Evolutionary conservation across 2,797 vertebrate species (phyloP), one percentile per base, ranked within the genome.

Genomic region (Leptatherina wallacei): DNA sequence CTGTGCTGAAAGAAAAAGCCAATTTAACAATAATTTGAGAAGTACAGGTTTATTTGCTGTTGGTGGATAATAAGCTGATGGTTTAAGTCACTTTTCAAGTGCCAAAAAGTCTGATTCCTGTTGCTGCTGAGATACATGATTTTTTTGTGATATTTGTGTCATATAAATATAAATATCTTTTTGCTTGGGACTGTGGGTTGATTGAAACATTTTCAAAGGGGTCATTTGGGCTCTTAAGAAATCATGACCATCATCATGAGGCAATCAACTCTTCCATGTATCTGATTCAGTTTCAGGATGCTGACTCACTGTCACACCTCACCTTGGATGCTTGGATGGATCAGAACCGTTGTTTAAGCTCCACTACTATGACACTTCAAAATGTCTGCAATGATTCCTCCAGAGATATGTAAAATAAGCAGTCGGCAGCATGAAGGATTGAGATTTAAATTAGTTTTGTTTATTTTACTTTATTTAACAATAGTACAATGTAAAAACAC

Each of bases 241-340:
- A 57, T 51, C 7, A 3, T n/a, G 20, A n/a, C 44, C 18, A 8
- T 20, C 20, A 47, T 9, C 44, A n/a, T n/a, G 13, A 47, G 8
- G 20, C n/a, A 22, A 38, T 22, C 35, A 6, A 3, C 20, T 1
- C 4, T 13, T 54, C 16, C 44, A 40, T 33, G 9, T n/a, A 20
- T 59, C 42, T 61, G 42, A 60, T 44, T 65, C 14, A 36, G 35
- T 55, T 57, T 52, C 4, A 38, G 57, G 27, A 11, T 59, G 24
- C 56, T 71, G 76, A 22, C 38, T 58, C 65, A 65, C 44, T 44
- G 35, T 69, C 42, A 58, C 54, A 54, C 58, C 20, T 36, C 52
- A 22, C 42, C 32, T 4, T 22, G 20, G 40, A 73, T 10, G 2
- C 52, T 62, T n/a, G 9, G 32, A 30, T 16, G 24, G 7, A 35